A percentile compares a stretch with the other conserved stretches of the same genome.
Evolutionary conservation across 2,113 vertebrate species (phyloP).

Genomic region (Aptenodytes patagonicus): DNA sequence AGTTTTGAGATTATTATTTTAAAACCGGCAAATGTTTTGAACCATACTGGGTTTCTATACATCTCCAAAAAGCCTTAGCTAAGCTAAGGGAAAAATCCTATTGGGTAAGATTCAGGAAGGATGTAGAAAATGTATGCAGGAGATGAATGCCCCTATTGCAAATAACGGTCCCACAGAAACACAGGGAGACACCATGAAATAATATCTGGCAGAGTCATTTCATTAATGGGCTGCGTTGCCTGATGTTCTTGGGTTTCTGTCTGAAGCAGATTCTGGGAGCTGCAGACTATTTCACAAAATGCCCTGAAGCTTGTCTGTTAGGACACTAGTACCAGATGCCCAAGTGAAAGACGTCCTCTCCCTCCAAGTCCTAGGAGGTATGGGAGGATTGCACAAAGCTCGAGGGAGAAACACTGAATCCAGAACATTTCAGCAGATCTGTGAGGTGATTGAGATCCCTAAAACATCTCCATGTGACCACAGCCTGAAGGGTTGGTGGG

Average conservation of each 20-base stretch:
- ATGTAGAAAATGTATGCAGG: not conserved
- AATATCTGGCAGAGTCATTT: not conserved
- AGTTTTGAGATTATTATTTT: not conserved
- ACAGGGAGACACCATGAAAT: not conserved
- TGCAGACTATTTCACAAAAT: conserved; percentile 47
- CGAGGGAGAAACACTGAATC: not conserved
- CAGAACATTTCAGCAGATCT: conserved; percentile 30
- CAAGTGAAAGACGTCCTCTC: not conserved
- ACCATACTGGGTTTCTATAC: not conserved
- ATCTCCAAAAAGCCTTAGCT: not conserved
- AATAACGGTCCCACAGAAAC: not conserved
- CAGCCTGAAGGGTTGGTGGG: not conserved
- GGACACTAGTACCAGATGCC: conserved; percentile 39
- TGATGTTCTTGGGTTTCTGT: conserved; percentile 17
- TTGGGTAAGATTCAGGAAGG: not conserved
- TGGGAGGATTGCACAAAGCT: conserved; percentile 44
- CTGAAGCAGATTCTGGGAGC: conserved; percentile 27
- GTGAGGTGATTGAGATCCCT: conserved; percentile 9
- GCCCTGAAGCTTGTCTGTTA: conserved; percentile 31
- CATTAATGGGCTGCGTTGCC: not conserved
- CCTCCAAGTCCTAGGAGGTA: conserved; percentile 28
- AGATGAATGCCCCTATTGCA: not conserved
- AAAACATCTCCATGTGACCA: conserved; percentile 33
- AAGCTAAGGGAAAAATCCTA: not conserved
- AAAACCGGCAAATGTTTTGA: not conserved